Evolutionary conservation across 2,113 vertebrate species (phyloP).

Genomic region (Polypterus bichir): DNA sequence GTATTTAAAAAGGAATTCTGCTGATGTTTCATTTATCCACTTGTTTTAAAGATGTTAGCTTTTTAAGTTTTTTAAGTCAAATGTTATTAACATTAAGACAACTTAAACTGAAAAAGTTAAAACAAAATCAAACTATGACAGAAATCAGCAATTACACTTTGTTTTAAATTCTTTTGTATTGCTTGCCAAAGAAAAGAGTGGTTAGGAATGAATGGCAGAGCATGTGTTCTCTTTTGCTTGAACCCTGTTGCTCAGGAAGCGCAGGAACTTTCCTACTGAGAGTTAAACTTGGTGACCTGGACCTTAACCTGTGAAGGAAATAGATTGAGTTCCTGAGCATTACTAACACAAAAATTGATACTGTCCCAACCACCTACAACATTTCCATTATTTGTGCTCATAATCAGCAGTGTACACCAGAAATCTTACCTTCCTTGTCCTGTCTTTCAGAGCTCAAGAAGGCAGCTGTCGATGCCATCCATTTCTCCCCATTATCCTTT

Average conservation of each 20-base stretch:
- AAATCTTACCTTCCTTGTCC: slow-evolving; percentile 16
- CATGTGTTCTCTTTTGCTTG: background rate
- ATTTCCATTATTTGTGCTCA: too few species aligned
- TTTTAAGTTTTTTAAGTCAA: too few species aligned
- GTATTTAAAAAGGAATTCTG: too few species aligned
- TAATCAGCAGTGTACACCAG: background rate
- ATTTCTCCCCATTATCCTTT: slow-evolving; percentile 23
- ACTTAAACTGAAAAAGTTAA: too few species aligned
- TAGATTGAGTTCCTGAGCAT: background rate
- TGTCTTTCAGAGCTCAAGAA: slow-evolving; percentile 21
- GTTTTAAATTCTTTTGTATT: background rate
- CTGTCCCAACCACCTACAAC: too few species aligned
- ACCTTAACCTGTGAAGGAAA: background rate
- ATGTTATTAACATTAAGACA: too few species aligned
- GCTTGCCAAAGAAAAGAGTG: background rate
- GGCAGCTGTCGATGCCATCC: slow-evolving; percentile 16
- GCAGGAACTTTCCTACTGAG: too few species aligned
- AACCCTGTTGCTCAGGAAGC: background rate
- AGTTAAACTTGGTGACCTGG: background rate
- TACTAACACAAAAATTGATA: background rate
- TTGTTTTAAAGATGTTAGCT: too few species aligned
- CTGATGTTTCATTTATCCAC: too few species aligned
- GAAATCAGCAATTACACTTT: too few species aligned
- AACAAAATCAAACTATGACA: too few species aligned
- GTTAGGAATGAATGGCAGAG: background rate